phyloP scores from a whole-genome alignment of 53 echinoderm and acorn worm species.

The Pentamera pediparva region DNA sequence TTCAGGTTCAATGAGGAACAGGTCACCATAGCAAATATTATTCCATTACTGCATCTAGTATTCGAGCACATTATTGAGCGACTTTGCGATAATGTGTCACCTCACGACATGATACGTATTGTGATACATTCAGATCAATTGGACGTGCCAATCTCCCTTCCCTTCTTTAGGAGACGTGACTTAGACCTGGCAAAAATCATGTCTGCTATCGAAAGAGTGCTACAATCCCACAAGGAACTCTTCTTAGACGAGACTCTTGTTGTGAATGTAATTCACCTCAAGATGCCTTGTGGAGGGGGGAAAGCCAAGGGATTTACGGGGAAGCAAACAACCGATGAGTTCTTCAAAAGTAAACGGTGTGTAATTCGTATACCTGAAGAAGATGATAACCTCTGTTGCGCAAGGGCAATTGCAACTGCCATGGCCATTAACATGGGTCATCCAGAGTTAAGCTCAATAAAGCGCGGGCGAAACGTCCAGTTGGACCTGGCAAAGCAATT shows the following conservation, averaged over 20 bases:
- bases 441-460: constrained; percentile 29
- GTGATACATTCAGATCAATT: constrained; percentile 11
- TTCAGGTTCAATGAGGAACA: constrained; percentile 4
- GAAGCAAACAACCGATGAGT: not conserved
- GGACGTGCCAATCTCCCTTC: constrained; percentile 1
- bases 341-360: not conserved
- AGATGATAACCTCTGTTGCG: constrained; percentile 37
- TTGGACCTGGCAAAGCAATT: constrained; percentile 14
- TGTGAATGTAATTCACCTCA: constrained; percentile 26
- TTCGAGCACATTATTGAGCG: not conserved
- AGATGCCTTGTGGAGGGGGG: constrained; percentile 22
- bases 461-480: constrained; percentile 27
- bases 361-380: constrained; percentile 5
- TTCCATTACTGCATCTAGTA: not conserved
- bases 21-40: not conserved
- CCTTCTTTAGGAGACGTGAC: constrained; percentile 16
- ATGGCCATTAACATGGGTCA: constrained; percentile 33
- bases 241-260: constrained; percentile 1
- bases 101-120: constrained; percentile 9
- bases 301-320: not conserved
- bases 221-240: constrained; percentile 33
- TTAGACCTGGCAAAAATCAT: not conserved
- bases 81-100: not conserved
- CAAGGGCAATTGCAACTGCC: constrained; percentile 56
- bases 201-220: not conserved